A percentile compares a stretch with the other conserved stretches of the same genome.
phyloP scores from a whole-genome alignment of 1,140 invertebrate genomes.

The Muscidifurax raptorellus region DNA sequence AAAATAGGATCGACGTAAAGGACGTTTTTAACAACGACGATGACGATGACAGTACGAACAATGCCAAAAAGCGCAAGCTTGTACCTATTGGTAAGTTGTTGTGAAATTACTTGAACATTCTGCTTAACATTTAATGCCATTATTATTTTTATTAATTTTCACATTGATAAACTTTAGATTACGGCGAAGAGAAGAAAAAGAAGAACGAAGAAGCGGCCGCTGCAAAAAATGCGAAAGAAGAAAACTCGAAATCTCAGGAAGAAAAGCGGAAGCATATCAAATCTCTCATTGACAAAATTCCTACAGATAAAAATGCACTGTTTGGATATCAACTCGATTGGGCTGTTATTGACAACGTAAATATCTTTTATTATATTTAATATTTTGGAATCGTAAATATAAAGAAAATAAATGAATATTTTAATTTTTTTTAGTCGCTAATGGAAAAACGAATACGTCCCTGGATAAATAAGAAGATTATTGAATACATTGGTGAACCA shows the following conservation, averaged over 20 bases:
- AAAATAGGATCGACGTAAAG: conserved; percentile 88
- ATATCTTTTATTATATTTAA: conserved; percentile 50
- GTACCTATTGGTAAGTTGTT: conserved; percentile 83
- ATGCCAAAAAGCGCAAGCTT: conserved; percentile 87
- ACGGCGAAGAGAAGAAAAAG: conserved; percentile 81
- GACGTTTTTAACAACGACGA: conserved; percentile 95
- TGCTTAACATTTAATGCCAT: conserved; percentile 37
- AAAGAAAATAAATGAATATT: not conserved
- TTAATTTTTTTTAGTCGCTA: conserved; percentile 77
- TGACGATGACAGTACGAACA: conserved; percentile 83
- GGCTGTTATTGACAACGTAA: conserved; percentile 87
- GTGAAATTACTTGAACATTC: conserved; percentile 30
- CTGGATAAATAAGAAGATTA: conserved; percentile 99
- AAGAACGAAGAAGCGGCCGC: conserved; percentile 76
- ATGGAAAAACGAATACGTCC: conserved; percentile 98
- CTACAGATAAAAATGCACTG: conserved; percentile 96
- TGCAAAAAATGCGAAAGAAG: conserved; percentile 81
- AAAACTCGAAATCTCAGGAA: conserved; percentile 86
- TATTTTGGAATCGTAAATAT: not conserved
- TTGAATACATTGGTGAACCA: conserved; percentile 99
- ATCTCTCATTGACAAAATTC: conserved; percentile 98
- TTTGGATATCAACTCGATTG: conserved; percentile 97
- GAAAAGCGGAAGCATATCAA: conserved; percentile 98
- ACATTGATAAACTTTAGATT: conserved; percentile 74
- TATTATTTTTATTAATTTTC: conserved; percentile 34